phyloP scores from a whole-genome alignment of 2,113 vertebrate genomes.

The Passer domesticus region DNA sequence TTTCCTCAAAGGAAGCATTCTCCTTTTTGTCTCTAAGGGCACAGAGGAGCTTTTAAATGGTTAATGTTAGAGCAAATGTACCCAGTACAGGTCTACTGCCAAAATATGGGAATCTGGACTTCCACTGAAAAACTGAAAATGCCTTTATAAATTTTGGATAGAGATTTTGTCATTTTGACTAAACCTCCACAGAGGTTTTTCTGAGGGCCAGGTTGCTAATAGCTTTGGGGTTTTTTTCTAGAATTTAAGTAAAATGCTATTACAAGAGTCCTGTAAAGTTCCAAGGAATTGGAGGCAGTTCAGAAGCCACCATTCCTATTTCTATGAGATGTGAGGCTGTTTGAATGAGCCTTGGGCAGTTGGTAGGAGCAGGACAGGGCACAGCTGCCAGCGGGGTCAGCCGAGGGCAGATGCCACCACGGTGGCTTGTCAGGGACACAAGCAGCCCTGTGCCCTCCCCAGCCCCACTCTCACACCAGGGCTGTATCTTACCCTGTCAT shows the following conservation, averaged over 20 bases:
- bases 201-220: not conserved
- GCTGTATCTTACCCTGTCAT: not conserved
- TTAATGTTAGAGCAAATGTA: not conserved
- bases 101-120: not conserved
- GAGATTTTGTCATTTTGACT: not conserved
- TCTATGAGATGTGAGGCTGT: not conserved
- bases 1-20: not conserved
- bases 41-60: not conserved
- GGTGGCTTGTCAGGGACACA: fast-evolving
- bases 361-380: not conserved
- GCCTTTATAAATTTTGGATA: not conserved
- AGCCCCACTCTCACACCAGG: not conserved
- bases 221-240: not conserved
- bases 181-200: not conserved
- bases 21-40: not conserved
- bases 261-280: not conserved
- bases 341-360: not conserved
- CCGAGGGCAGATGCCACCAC: fast-evolving
- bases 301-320: not conserved
- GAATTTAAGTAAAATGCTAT: not conserved
- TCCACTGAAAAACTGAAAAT: not conserved
- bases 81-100: not conserved
- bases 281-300: not conserved
- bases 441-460: not conserved
- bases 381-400: not conserved